A percentile compares a stretch with the other conserved stretches of the same genome.
Conservation (phyloP, 2,113 vertebrate genomes). For the Sapajus apella region DNA sequence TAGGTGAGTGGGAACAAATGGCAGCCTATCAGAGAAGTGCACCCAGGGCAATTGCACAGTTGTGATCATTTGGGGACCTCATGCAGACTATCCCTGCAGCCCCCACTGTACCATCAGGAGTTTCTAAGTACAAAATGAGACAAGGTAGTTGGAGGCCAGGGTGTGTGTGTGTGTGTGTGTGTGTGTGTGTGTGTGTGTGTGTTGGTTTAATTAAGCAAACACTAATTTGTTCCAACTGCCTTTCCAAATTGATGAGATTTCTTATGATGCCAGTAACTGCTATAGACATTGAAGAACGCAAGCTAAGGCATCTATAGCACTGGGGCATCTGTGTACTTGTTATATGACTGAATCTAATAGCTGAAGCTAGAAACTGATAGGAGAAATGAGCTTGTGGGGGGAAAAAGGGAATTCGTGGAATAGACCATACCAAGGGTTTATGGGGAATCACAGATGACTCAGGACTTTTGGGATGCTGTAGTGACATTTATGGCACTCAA, state of each 20-base stretch:
- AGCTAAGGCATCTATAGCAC: not conserved
- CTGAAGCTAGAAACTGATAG: not conserved
- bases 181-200: not conserved
- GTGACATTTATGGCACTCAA: not conserved
- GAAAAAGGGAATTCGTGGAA: not conserved
- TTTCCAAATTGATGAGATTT: not conserved
- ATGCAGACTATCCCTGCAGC: not conserved
- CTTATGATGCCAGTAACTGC: not conserved
- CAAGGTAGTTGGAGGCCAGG: not conserved
- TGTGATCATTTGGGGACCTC: slow-evolving; percentile 57
- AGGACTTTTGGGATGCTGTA: not conserved
- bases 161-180: not conserved
- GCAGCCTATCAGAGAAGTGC: slow-evolving; percentile 32
- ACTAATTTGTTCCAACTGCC: not conserved
- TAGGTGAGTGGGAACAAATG: slow-evolving; percentile 62
- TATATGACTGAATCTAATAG: not conserved
- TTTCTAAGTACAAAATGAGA: not conserved
- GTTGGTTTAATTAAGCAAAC: slow-evolving; percentile 35
- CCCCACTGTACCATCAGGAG: not conserved
- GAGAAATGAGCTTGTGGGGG: not conserved
- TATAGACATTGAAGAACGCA: not conserved
- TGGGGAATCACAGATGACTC: not conserved
- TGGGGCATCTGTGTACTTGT: not conserved
- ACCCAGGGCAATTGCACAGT: slow-evolving; percentile 42
- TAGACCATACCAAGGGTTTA: not conserved